Percentiles rank a stretch among this genome's conserved stretches.
These are phyloP conservation scores for Drosophila pseudoananassae DNA, from an alignment of 1,140 invertebrate species.

Conservation along the genomic window DNA sequence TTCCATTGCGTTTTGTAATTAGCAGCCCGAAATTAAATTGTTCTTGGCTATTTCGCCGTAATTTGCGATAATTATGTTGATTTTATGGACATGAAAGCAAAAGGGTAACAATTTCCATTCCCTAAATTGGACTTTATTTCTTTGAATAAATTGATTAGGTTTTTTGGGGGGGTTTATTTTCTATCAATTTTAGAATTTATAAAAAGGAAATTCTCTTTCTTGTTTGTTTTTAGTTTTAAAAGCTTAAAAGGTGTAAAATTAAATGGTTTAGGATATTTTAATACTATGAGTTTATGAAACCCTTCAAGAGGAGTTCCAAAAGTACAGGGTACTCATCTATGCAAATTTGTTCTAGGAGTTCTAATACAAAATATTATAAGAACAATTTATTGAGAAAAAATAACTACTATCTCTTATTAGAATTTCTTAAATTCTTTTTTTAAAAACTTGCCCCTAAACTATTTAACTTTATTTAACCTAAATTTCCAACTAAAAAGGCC, in stretches of 20 bases:
- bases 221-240: no score
- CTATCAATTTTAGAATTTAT: neutral
- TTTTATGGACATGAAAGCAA: constrained; percentile 61
- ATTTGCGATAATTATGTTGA: constrained; percentile 81
- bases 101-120: constrained; percentile 15
- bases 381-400: no score
- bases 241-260: no score
- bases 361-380: no score
- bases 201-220: no score
- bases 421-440: no score
- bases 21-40: constrained; percentile 43
- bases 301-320: no score
- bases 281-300: no score
- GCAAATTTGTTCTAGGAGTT: no score
- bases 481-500: neutral
- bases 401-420: no score
- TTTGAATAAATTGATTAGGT: constrained; percentile 5
- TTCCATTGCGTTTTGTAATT: constrained; percentile 50
- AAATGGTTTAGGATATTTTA: no score
- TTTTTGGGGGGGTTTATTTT: neutral
- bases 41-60: constrained; percentile 61
- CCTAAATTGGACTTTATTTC: constrained; percentile 30
- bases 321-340: no score
- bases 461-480: neutral
- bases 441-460: neutral